These are phyloP conservation scores for Hippopotamus amphibius DNA, from an alignment of 2,113 vertebrate species.

Conservation along the genomic window DNA sequence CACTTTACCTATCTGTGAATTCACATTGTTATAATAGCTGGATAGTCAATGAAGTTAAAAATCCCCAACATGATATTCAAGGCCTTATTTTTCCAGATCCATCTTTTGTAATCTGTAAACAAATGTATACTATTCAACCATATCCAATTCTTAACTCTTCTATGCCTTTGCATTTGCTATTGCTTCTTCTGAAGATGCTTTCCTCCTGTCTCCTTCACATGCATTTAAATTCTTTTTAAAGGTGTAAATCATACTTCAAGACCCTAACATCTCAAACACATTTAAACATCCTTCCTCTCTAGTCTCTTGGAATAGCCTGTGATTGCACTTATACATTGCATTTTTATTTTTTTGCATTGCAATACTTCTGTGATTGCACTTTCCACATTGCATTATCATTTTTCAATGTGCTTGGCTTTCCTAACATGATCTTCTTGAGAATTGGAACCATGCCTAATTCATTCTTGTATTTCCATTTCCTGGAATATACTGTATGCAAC, in stretches of 20 bases:
- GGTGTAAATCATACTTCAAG: background rate
- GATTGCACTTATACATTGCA: background rate
- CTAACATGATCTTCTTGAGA: background rate
- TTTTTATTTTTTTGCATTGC: background rate
- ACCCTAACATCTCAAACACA: background rate
- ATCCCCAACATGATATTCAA: background rate
- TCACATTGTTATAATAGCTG: background rate
- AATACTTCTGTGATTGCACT: conserved; percentile 10
- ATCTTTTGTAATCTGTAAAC: background rate
- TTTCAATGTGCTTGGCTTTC: conserved; percentile 30
- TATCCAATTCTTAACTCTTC: background rate
- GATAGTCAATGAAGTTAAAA: background rate
- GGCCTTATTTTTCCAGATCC: background rate
- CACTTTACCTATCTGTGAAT: background rate
- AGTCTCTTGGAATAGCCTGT: background rate
- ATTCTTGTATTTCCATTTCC: conserved; percentile 57
- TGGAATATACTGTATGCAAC: conserved; percentile 23
- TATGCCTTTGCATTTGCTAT: background rate
- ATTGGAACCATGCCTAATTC: conserved; percentile 56
- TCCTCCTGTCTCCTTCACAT: background rate
- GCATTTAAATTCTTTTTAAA: background rate
- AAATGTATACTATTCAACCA: background rate
- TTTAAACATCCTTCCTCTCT: background rate
- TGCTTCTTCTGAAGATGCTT: background rate
- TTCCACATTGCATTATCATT: background rate